phyloP scores from a whole-genome alignment of 2,797 vertebrate genomes.

The Geotrypetes seraphini region DNA sequence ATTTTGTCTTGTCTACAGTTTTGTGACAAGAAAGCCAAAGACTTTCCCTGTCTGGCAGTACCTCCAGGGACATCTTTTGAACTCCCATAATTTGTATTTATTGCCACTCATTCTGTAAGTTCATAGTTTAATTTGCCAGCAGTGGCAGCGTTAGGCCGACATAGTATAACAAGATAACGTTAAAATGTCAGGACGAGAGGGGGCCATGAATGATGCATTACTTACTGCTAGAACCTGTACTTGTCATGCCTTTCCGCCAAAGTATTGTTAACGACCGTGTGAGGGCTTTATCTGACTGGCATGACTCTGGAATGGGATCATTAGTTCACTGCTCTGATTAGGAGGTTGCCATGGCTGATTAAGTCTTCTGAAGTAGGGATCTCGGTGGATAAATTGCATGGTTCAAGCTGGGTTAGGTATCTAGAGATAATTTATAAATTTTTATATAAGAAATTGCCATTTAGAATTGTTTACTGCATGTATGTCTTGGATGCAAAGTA shows the following conservation, averaged over 20 bases:
- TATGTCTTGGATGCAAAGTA: no score
- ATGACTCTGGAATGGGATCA: conserved; percentile 63
- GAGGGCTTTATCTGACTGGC: conserved; percentile 61
- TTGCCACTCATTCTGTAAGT: conserved; percentile 65
- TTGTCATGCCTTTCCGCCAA: conserved; percentile 63
- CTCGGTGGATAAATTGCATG: conserved; percentile 40
- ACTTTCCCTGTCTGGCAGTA: conserved; percentile 52
- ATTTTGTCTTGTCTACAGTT: conserved; percentile 51
- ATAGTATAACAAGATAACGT: conserved; percentile 71
- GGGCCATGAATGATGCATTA: conserved; percentile 68
- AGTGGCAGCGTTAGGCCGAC: conserved; percentile 68
- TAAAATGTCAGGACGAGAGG: conserved; percentile 67
- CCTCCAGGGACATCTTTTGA: conserved; percentile 61
- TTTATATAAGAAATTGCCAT: conserved; percentile 47
- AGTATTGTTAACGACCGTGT: conserved; percentile 71
- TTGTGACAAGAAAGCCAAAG: conserved; percentile 58
- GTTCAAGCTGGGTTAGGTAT: conserved; percentile 37
- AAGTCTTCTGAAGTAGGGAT: conserved; percentile 62
- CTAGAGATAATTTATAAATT: conserved; percentile 62
- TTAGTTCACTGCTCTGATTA: conserved; percentile 64
- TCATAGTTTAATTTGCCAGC: conserved; percentile 68
- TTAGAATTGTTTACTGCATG: conserved; percentile 45
- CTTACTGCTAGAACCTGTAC: conserved; percentile 60
- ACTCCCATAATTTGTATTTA: conserved; percentile 65
- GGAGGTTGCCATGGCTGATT: conserved; percentile 60